Base-by-base conservation (phyloP, 2,113 vertebrate species). In the Vulpes ferrilata region DNA sequence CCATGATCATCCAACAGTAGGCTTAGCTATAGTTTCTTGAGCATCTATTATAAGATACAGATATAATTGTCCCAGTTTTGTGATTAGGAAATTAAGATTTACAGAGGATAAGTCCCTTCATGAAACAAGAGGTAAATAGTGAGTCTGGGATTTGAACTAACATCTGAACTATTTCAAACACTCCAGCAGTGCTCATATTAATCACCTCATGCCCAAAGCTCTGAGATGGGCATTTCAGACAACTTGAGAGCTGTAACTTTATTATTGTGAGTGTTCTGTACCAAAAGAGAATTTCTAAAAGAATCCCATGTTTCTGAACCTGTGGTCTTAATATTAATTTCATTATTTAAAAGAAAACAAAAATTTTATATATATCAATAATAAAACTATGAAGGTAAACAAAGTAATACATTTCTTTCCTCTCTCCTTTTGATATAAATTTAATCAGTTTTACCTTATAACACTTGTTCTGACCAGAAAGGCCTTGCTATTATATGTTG, bases 391-490 rank as follows among this genome's bases (percentile, higher is more conserved):
- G 71, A 11, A 38, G 20, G n/a, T 82, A 35, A 86, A 71, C 69
- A 82, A 93, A 60, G 11, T 60, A 65, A 32, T 30, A 53, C 0
- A 8, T 78, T 64, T 89, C 23, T 97, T 89, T 81, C 17, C 59
- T 89, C 23, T 97, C 84, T 81, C 17, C 59, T 87, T 94, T 81
- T 65, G 7, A 51, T 60, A 16, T 20, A 7, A 94, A 74, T 95
- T 81, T 83, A 17, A 48, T 76, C 19, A 86, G 4, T 27, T 86
- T 87, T 91, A 71, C 55, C 35, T 93, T 2, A 48, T 93, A 48
- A 90, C 4, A 16, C 13, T 57, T 15, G 3, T 78, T 74, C 22
- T 78, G 30, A 83, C 19, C 67, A 90, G 59, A 64, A 55, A 69
- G 10, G 48, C 16, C 71, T 53, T 55, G 3, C 10, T 48, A 79